phyloP scores from a whole-genome alignment of 2,888 invertebrate genomes.

The Lucinisca nassula region DNA sequence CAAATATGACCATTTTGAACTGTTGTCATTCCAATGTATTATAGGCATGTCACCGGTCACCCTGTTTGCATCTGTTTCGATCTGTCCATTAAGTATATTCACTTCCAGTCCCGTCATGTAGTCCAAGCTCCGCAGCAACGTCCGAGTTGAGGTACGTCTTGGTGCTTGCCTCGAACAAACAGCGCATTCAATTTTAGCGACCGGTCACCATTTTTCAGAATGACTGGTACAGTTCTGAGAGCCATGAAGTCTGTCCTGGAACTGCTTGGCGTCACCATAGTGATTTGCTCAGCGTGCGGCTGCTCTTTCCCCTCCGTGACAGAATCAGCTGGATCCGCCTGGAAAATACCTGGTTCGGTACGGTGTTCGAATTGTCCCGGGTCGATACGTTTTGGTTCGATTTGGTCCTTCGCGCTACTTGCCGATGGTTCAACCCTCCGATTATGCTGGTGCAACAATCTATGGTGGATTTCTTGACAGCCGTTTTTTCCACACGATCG shows the following conservation, averaged over 20 bases:
- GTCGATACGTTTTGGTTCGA: not conserved
- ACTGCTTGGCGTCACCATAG: not conserved
- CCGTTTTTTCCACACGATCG: not conserved
- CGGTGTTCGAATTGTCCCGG: not conserved
- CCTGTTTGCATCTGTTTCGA: conserved; percentile 24
- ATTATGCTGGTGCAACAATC: not conserved
- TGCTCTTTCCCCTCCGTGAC: not conserved
- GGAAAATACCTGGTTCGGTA: not conserved
- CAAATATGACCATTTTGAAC: not conserved
- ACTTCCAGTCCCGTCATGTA: conserved; percentile 16
- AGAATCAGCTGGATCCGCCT: not conserved
- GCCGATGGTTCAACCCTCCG: not conserved
- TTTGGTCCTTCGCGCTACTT: not conserved
- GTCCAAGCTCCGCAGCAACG: conserved; percentile 46
- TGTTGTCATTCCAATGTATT: not conserved
- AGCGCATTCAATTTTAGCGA: conserved; percentile 51
- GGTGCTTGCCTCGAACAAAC: conserved; percentile 62
- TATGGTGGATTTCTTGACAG: not conserved
- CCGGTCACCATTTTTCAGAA: conserved; percentile 19
- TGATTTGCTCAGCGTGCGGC: not conserved
- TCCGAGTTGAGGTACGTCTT: conserved; percentile 47
- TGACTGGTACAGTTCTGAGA: conserved; percentile 61
- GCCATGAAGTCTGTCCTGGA: conserved; percentile 4
- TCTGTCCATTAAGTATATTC: conserved; percentile 36
- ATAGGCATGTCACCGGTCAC: not conserved